A percentile compares a stretch with the other conserved stretches of the same genome.
These are phyloP conservation scores for Grallaria varia DNA, from an alignment of 2,113 vertebrate species.

Conservation along the genomic window DNA sequence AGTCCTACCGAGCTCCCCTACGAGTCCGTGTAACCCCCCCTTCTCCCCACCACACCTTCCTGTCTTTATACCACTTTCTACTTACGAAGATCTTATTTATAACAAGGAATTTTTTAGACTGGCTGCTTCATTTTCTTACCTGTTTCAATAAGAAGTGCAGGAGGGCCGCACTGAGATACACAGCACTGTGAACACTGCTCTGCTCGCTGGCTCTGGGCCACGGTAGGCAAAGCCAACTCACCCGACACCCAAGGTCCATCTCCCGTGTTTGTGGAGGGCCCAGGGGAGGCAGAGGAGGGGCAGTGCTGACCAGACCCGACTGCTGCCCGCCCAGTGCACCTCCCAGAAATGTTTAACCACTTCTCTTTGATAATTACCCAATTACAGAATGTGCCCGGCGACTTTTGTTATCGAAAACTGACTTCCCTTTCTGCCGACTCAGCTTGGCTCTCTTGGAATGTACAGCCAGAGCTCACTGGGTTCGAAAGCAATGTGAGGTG, in stretches of 20 bases:
- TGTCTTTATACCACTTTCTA: constrained; percentile 76
- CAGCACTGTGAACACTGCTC: constrained; percentile 78
- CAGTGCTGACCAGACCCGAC: background rate
- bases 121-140: constrained; percentile 71
- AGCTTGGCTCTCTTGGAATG: constrained; percentile 26
- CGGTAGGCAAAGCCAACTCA: background rate
- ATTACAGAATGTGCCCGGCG: constrained; percentile 13
- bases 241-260: background rate
- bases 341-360: background rate
- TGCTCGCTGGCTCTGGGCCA: constrained; percentile 49
- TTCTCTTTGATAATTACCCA: background rate
- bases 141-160: constrained; percentile 58
- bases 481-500: background rate
- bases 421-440: constrained; percentile 42
- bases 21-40: background rate
- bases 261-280: background rate
- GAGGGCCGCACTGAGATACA: constrained; percentile 57
- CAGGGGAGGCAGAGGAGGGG: background rate
- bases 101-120: constrained; percentile 70
- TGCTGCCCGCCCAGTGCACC: background rate
- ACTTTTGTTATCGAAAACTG: constrained; percentile 28
- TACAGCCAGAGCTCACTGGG: constrained; percentile 25
- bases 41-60: background rate
- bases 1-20: background rate
- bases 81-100: constrained; percentile 66